Evolutionary conservation across 2,797 vertebrate genomes (phyloP).

Genomic region (Xenentodon cancila): DNA sequence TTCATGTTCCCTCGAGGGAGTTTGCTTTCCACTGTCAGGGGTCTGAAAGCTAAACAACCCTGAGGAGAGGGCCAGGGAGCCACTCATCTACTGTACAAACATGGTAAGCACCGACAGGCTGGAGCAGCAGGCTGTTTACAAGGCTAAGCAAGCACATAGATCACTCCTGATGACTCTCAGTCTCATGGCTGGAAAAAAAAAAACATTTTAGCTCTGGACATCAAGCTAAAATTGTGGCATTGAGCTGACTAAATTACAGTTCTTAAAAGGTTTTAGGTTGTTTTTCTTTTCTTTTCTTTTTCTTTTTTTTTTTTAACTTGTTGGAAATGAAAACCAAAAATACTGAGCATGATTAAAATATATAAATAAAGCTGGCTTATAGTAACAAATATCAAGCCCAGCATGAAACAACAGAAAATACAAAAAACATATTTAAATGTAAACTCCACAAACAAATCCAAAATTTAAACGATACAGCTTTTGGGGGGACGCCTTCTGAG

Average conservation of each 20-base stretch:
- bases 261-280: neutral
- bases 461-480: too few species aligned
- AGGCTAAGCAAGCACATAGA: slow-evolving; percentile 44
- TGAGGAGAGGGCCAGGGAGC: slow-evolving; percentile 58
- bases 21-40: slow-evolving; percentile 63
- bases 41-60: slow-evolving; percentile 73
- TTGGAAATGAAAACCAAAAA: too few species aligned
- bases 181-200: slow-evolving; percentile 24
- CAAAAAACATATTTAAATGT: slow-evolving; percentile 3
- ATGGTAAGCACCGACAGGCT: slow-evolving; percentile 57
- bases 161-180: slow-evolving; percentile 42
- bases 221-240: slow-evolving; percentile 27
- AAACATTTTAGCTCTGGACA: slow-evolving; percentile 8
- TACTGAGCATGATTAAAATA: too few species aligned
- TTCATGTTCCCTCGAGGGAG: slow-evolving; percentile 61
- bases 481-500: too few species aligned
- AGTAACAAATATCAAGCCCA: neutral
- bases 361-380: too few species aligned
- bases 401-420: slow-evolving; percentile 6
- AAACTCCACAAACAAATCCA: slow-evolving; percentile 20
- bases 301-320: too few species aligned
- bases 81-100: slow-evolving; percentile 74
- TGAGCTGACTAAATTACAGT: neutral
- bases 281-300: too few species aligned
- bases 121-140: slow-evolving; percentile 62